A percentile compares a stretch with the other conserved stretches of the same genome.
These are phyloP conservation scores for Frieseomelitta varia DNA, from an alignment of 1,140 invertebrate genomes.

Conservation along the genomic window DNA sequence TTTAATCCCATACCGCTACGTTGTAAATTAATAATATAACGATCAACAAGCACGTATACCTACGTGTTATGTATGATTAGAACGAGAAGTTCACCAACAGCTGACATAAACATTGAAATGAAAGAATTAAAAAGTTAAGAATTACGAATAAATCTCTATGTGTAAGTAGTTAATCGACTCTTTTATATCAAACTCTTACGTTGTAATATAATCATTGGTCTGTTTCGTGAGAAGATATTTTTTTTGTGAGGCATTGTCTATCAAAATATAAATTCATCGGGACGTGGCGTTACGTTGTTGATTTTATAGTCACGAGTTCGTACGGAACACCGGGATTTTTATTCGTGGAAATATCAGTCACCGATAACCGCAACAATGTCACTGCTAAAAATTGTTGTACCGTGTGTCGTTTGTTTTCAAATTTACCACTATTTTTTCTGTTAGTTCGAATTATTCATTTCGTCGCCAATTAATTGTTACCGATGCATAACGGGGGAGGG, in stretches of 20 bases:
- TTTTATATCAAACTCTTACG: no score
- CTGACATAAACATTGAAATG: not conserved
- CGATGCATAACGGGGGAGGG: no score
- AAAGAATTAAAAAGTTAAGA: not conserved
- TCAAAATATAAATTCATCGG: not conserved
- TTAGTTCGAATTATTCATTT: slow-evolving; percentile 3
- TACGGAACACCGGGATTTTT: not conserved
- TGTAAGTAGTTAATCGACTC: not conserved
- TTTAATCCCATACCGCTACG: not conserved
- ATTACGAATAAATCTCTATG: not conserved
- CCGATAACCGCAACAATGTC: not conserved
- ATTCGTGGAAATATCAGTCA: not conserved
- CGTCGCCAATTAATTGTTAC: not conserved
- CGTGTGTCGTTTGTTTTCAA: not conserved
- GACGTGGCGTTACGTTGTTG: not conserved
- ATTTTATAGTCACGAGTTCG: not conserved
- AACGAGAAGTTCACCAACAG: not conserved
- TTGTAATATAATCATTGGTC: not conserved
- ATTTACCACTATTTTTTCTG: slow-evolving; percentile 7
- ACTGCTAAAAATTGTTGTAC: not conserved
- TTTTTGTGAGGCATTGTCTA: not conserved
- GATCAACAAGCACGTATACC: not conserved
- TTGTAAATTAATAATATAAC: not conserved
- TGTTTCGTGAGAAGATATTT: not conserved
- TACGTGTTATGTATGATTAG: not conserved